Base-by-base conservation (phyloP, 2,797 vertebrate species). In the Vultur gryphus region DNA sequence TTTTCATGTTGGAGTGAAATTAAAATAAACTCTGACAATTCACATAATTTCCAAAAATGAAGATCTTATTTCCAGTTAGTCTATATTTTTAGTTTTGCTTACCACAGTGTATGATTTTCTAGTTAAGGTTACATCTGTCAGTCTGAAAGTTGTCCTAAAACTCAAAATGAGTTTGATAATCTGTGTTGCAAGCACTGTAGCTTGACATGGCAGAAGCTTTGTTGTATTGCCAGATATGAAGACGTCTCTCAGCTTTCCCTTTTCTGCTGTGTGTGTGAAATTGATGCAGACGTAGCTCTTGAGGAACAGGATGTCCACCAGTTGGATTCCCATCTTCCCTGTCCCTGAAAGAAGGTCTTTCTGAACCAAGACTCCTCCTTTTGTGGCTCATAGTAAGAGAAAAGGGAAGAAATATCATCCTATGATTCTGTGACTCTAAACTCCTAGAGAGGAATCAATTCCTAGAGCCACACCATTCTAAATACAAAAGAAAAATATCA, bases 141-240 rank as follows among this genome's bases (percentile, higher is more conserved):
- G 20, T 49, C 58, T 93, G 86, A 90, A 94, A 94, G 37, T 64
- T 94, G 41, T 90, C 80, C 48, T 86, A 81, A 89, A 95, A 67
- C 25, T 81, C 72, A 70, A 66, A 84, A 73, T 71, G 37, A 66
- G 7, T 84, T 80, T 91, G 39, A 73, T 80, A 81, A 72, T 67
- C 23, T 86, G 5, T 59, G 33, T 67, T 88, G 52, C 49, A 79
- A 88, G 75, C 12, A 55, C 28, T 77, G 41, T 59, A 51, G 19
- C 44, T 49, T 88, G 69, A 59, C 31, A 11, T 82, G 46, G 4
- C 57, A 71, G 76, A 75, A 81, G 44, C 25, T 84, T 75, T 92
- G 28, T 52, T 75, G 5, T 41, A 7, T 8, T 94, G 41, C 57
- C 37, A 49, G 41, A 41, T 81, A 84, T 5, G 15, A 44, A 71